Percentiles rank a stretch among this genome's conserved stretches.
Conservation (phyloP, 1,140 invertebrate species). For the Helicoverpa armigera region DNA sequence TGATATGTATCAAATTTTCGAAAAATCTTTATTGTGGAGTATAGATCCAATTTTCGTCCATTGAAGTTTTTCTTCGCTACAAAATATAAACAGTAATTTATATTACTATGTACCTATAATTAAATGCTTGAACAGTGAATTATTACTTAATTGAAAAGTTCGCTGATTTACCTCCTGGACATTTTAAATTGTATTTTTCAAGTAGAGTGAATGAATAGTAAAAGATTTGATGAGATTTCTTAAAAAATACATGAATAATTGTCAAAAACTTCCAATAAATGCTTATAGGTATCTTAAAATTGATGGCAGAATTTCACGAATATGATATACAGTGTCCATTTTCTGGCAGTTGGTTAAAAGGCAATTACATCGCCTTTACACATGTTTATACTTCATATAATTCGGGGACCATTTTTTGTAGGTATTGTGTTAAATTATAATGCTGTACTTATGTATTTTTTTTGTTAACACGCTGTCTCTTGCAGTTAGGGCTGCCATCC, state of each 20-base stretch:
- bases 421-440: background rate
- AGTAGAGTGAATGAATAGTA: background rate
- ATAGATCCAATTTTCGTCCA: background rate
- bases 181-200: background rate
- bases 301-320: too few relatives aligned
- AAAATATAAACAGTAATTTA: background rate
- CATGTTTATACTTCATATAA: too few relatives aligned
- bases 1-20: constrained; percentile 36
- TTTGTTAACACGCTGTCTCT: background rate
- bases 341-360: too few relatives aligned
- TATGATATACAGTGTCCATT: too few relatives aligned
- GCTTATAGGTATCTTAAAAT: too few relatives aligned
- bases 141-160: background rate
- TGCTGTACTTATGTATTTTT: background rate
- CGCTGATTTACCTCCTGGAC: background rate
- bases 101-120: background rate
- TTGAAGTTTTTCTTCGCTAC: too few relatives aligned
- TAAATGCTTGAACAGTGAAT: background rate
- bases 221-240: background rate
- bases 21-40: background rate
- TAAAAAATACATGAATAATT: background rate
- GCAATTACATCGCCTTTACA: too few relatives aligned
- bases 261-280: background rate
- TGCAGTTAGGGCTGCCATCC: too few relatives aligned
- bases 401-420: too few relatives aligned